phyloP scores from a whole-genome alignment of 2,797 vertebrate genomes.

The Mormyrops attenuatus region DNA sequence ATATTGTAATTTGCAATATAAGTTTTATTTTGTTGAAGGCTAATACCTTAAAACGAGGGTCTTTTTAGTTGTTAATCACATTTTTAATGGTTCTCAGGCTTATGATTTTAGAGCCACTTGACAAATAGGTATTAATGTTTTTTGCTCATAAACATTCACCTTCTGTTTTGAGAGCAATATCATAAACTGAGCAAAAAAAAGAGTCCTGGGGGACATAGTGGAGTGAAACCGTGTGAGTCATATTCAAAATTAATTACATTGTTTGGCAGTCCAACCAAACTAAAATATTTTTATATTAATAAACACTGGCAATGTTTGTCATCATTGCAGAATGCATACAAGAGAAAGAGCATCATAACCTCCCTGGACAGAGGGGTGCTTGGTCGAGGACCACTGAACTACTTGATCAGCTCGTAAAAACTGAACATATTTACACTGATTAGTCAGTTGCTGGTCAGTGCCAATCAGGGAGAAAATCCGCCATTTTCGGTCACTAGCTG shows the following conservation, averaged over 20 bases:
- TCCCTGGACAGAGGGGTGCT: background rate
- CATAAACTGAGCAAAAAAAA: background rate
- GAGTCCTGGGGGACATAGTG: background rate
- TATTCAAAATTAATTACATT: background rate
- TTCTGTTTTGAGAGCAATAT: background rate
- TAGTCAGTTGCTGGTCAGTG: background rate
- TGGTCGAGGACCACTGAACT: background rate
- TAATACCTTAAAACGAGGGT: background rate
- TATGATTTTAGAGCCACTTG: background rate
- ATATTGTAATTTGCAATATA: background rate
- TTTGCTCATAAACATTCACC: background rate
- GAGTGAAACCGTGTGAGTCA: background rate
- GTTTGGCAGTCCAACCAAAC: background rate
- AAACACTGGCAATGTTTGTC: background rate
- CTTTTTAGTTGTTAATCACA: background rate
- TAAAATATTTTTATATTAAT: background rate
- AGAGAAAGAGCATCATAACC: background rate
- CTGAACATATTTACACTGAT: background rate
- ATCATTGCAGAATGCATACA: background rate
- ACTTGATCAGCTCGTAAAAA: background rate
- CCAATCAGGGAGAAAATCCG: background rate
- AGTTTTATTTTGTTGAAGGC: background rate
- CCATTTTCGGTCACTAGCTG: background rate
- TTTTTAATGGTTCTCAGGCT: background rate
- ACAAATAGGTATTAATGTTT: background rate